These are phyloP conservation scores for Syngnathus typhle DNA, from an alignment of 2,113 vertebrate species.

Conservation along the genomic window DNA sequence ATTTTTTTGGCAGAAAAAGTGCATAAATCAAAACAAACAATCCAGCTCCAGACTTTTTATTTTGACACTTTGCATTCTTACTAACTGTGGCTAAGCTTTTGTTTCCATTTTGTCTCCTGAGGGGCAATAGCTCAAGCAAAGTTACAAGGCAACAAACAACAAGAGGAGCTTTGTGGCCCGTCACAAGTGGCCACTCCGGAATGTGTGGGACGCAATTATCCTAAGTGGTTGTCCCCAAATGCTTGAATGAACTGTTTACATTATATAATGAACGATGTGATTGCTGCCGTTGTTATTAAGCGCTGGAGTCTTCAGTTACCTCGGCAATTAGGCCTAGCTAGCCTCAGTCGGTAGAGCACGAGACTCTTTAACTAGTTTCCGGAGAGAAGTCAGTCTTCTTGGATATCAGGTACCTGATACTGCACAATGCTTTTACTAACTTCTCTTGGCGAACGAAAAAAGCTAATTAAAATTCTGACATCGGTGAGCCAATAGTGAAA, in stretches of 20 bases:
- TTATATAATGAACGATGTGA: slow-evolving; percentile 18
- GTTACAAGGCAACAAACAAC: slow-evolving; percentile 56
- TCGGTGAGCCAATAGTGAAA: slow-evolving; percentile 32
- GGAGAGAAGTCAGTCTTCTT: neutral
- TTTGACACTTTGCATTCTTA: slow-evolving; percentile 29
- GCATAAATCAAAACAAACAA: neutral
- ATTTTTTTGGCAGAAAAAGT: neutral
- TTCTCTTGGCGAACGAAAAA: neutral
- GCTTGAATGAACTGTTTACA: slow-evolving; percentile 28
- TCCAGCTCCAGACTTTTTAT: slow-evolving; percentile 22
- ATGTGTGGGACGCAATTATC: slow-evolving; percentile 49
- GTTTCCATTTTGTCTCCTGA: slow-evolving; percentile 49
- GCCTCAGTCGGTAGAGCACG: neutral
- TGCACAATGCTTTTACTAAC: neutral
- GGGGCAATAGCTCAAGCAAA: slow-evolving; percentile 46
- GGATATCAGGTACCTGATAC: neutral
- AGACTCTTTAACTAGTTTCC: neutral
- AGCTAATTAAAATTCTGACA: slow-evolving; percentile 5
- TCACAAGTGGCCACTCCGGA: slow-evolving; percentile 48
- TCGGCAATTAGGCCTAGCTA: neutral
- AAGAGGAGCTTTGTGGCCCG: slow-evolving; percentile 52
- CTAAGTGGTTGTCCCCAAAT: slow-evolving; percentile 35
- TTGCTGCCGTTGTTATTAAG: slow-evolving; percentile 15
- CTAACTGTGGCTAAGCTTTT: slow-evolving; percentile 49
- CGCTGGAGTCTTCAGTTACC: slow-evolving; percentile 6